These are phyloP conservation scores for Trachelus iudaicus DNA, from an alignment of 2,888 invertebrate genomes.

Conservation along the genomic window DNA sequence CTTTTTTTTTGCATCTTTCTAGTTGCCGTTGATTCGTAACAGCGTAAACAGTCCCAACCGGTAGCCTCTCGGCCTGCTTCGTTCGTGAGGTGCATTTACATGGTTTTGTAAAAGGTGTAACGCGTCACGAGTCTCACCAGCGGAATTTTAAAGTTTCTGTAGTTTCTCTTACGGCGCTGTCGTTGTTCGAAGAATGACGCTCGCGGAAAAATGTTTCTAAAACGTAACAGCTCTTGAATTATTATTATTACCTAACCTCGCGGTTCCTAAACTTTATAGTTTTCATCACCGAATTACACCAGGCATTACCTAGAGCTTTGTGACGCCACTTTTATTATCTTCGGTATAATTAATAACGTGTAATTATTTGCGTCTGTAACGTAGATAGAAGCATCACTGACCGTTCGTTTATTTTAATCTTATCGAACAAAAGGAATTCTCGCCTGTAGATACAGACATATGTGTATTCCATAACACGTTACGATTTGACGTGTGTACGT, in stretches of 20 bases:
- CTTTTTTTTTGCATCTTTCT: neutral
- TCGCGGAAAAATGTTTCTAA: neutral
- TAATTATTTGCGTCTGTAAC: neutral
- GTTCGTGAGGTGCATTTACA: neutral
- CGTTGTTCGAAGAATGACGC: neutral
- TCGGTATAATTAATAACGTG: neutral
- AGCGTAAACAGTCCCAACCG: neutral
- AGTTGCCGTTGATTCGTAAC: neutral
- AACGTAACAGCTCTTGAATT: neutral
- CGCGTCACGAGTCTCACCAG: neutral
- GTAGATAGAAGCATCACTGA: neutral
- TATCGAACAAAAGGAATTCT: neutral
- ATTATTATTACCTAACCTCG: neutral
- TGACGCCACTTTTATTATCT: neutral
- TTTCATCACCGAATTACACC: neutral
- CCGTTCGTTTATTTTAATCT: neutral
- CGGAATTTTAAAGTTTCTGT: neutral
- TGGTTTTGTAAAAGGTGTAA: neutral
- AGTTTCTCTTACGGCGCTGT: neutral
- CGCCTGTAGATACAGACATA: neutral
- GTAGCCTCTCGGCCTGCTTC: neutral
- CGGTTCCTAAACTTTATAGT: neutral
- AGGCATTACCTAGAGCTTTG: neutral
- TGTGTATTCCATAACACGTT: neutral
- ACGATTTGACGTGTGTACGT: neutral